Evolutionary conservation across 2,797 vertebrate genomes (phyloP), one percentile per base, ranked within the genome.

Genomic region (Nannoperca australis): DNA sequence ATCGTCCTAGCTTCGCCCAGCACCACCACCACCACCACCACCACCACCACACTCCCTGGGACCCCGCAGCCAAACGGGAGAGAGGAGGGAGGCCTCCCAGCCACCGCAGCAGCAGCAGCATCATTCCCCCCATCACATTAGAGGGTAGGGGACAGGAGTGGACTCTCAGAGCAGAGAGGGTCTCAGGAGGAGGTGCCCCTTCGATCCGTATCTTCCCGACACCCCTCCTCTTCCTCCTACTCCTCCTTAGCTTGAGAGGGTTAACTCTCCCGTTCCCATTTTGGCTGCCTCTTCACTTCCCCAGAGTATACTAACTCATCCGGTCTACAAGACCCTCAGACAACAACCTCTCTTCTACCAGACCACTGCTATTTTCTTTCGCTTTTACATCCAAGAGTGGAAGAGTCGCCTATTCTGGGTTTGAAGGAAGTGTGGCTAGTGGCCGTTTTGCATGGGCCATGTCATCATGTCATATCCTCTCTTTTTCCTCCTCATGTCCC

Each of bases 81-180:
- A 93, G 94, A 94, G 96, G 96, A 96, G 96, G 95, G 95, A 96
- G 92, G 95, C 96, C 95, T 95, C 96, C 94, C 84, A 91, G 93
- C 91, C 89, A 88, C 73, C 85, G 69, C 89, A 90, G 86, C 92
- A 90, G 84, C 82, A 88, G 94, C 96, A 97, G 79, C 96, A 95
- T 93, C 96, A 94, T 96, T 94, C 96, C 97, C 96, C 93, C 97
- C 93, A 95, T 97, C 97, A 97, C 97, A 88, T 95, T 96, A 88
- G 97, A 99, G 98, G 98, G 98, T 99, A 99, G 98, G 98, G 95
- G 95, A 92, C 95, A 94, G 95, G 93, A 95, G 94, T 88, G 89
- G 96, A 94, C 87, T 80, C 90, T 94, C 93, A 89, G 92, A 94
- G 93, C 95, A 96, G 94, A 92, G 94, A 95, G 95, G 95, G 94